Evolutionary conservation across 2,113 vertebrate genomes (phyloP).

Genomic region (Toxotes jaculatrix): DNA sequence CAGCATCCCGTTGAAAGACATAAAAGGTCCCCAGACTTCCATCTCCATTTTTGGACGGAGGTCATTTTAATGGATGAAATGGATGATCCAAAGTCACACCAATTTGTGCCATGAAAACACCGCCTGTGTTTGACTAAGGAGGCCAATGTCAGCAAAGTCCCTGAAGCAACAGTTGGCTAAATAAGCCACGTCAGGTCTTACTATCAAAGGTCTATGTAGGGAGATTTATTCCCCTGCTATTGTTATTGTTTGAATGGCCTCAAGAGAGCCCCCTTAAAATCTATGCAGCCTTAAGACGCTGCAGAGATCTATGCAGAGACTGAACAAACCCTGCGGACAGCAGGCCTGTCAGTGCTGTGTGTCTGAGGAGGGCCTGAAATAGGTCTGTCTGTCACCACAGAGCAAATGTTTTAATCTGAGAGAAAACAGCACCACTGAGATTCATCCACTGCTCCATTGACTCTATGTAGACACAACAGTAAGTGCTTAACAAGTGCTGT

Average conservation of each 20-base stretch:
- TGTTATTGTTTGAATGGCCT: constrained; percentile 63
- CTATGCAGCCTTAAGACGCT: constrained; percentile 25
- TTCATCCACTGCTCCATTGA: constrained; percentile 36
- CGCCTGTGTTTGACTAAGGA: constrained; percentile 63
- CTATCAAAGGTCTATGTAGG: constrained; percentile 50
- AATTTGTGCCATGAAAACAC: constrained; percentile 50
- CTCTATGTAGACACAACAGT: constrained; percentile 31
- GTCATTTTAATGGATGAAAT: constrained; percentile 43
- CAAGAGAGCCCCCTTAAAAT: constrained; percentile 26
- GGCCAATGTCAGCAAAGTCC: constrained; percentile 55
- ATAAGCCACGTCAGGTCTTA: constrained; percentile 55
- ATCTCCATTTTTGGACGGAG: constrained; percentile 17
- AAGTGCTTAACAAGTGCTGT: constrained; percentile 27
- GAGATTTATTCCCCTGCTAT: constrained; percentile 64
- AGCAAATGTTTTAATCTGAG: constrained; percentile 65
- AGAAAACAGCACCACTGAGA: constrained; percentile 56
- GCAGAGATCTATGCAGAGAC: constrained; percentile 31
- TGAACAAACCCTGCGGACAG: constrained; percentile 50
- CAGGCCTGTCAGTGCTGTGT: constrained; percentile 40
- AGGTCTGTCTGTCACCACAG: constrained; percentile 41
- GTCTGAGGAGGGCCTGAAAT: constrained; percentile 65
- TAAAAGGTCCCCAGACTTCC: constrained; percentile 29
- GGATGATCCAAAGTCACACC: constrained; percentile 59
- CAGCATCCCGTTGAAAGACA: constrained; percentile 34
- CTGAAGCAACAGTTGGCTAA: constrained; percentile 65